phyloP scores from a whole-genome alignment of 2,888 invertebrate species.

The Apotomis turbidana region DNA sequence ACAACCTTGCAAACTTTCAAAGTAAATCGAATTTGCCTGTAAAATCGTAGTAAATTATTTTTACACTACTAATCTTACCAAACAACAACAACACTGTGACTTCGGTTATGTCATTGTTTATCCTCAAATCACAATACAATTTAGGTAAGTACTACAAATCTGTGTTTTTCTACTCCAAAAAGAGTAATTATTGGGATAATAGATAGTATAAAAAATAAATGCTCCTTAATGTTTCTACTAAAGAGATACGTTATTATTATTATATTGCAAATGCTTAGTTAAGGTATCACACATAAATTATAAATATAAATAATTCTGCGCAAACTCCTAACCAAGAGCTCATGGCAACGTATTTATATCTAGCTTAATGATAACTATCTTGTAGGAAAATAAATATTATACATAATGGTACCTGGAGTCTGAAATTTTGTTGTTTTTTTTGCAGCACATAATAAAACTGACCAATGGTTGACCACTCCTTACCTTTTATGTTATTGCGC shows the following conservation, averaged over 20 bases:
- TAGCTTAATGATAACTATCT: not conserved
- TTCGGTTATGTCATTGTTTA: too few species aligned
- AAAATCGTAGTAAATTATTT: not conserved
- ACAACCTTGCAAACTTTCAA: constrained; percentile 3
- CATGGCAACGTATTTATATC: not conserved
- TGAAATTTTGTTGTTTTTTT: not conserved
- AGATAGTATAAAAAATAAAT: too few species aligned
- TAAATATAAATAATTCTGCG: not conserved
- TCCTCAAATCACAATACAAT: too few species aligned
- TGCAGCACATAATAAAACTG: not conserved
- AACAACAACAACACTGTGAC: too few species aligned
- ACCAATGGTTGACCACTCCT: constrained; percentile 23
- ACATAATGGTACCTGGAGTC: too few species aligned
- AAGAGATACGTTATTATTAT: not conserved
- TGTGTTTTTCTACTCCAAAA: too few species aligned
- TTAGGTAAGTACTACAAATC: too few species aligned
- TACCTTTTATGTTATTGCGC: constrained; percentile 16
- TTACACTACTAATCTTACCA: too few species aligned
- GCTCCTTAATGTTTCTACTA: too few species aligned
- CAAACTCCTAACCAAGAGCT: not conserved
- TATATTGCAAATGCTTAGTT: not conserved
- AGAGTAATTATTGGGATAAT: too few species aligned
- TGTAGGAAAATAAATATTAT: not conserved
- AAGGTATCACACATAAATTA: too few species aligned
- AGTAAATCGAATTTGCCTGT: not conserved